phyloP scores from a whole-genome alignment of 2,888 invertebrate genomes.

The Biston stratarius region DNA sequence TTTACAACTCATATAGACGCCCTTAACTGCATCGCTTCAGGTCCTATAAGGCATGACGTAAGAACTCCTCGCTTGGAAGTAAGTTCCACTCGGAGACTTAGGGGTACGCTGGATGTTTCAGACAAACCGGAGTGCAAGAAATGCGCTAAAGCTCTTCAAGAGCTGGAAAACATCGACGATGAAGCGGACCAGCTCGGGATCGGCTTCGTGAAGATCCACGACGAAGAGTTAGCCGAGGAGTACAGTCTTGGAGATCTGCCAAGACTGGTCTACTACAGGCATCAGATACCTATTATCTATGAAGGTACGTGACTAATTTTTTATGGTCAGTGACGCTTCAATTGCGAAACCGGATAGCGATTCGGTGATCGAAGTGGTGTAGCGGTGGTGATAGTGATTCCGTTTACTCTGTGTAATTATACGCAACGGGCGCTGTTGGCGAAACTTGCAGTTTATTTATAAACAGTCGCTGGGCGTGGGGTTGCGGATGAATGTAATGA shows the following conservation, averaged over 20 bases:
- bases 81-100: slow-evolving; percentile 24
- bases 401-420: slow-evolving; percentile 45
- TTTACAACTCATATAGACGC: slow-evolving; percentile 66
- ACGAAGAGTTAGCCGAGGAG: slow-evolving; percentile 95
- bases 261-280: slow-evolving; percentile 96
- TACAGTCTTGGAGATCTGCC: slow-evolving; percentile 96
- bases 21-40: slow-evolving; percentile 80
- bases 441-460: slow-evolving; percentile 42
- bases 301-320: slow-evolving; percentile 89
- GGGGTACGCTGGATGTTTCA: slow-evolving; percentile 72
- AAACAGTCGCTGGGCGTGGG: slow-evolving; percentile 37
- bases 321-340: slow-evolving; percentile 62
- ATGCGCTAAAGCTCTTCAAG: slow-evolving; percentile 95
- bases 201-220: slow-evolving; percentile 97
- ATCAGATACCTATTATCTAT: slow-evolving; percentile 97
- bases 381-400: slow-evolving; percentile 47
- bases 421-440: slow-evolving; percentile 42
- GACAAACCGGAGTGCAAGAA: slow-evolving; percentile 97
- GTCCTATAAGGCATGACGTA: slow-evolving; percentile 69
- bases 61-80: slow-evolving; percentile 33
- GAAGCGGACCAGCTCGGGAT: slow-evolving; percentile 97
- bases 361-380: slow-evolving; percentile 51
- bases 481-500: slow-evolving; percentile 13
- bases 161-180: slow-evolving; percentile 97
- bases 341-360: slow-evolving; percentile 58